Conservation (phyloP, 2,888 invertebrate species). For the Pollenia griseotomentosa region DNA sequence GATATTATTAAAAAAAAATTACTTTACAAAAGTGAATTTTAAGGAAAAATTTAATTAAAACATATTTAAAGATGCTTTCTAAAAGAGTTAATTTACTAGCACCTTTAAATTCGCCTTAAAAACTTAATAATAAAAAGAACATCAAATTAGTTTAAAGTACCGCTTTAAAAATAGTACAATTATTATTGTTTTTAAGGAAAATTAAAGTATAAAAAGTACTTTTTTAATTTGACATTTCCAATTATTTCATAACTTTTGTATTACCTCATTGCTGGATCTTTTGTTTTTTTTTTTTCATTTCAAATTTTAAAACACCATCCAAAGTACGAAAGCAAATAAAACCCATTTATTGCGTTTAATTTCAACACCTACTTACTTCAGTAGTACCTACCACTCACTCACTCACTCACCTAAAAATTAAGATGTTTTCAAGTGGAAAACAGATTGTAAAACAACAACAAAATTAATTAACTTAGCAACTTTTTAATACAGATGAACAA, state of each 20-base stretch:
- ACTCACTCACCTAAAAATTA: constrained; percentile 45
- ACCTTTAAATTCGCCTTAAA: no score
- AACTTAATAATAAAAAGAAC: no score
- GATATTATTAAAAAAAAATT: no score
- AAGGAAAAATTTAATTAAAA: no score
- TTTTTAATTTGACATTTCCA: no score
- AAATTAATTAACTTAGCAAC: constrained; percentile 67
- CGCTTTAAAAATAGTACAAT: no score
- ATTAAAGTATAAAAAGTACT: no score
- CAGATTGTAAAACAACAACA: constrained; percentile 56
- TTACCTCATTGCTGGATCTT: background rate
- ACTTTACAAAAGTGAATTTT: no score
- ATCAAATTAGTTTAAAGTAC: no score
- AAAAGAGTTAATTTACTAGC: no score
- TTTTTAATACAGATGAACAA: constrained; percentile 37
- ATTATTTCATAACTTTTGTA: background rate
- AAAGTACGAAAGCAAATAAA: background rate
- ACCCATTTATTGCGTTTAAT: constrained; percentile 44
- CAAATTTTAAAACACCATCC: background rate
- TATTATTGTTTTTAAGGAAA: no score
- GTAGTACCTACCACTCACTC: constrained; percentile 30
- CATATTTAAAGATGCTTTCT: no score
- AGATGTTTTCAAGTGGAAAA: constrained; percentile 70
- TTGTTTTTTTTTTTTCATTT: constrained; percentile 30
- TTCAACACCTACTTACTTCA: constrained; percentile 54